Base-by-base conservation (phyloP, 1,140 invertebrate species). In the Papilio polyxenes region DNA sequence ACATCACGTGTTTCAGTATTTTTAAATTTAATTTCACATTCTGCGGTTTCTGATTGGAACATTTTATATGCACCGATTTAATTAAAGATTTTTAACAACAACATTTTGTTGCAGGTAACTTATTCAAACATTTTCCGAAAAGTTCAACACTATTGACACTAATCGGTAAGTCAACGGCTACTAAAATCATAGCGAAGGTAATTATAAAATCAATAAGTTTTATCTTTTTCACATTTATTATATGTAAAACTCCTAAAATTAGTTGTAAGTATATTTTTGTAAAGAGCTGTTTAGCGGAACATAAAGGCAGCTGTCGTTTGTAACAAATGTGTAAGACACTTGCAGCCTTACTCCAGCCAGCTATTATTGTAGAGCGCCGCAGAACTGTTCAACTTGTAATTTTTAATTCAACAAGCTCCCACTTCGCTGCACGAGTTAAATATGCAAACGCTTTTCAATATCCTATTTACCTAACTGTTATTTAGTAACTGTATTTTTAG, bases 21-120 rank as follows among this genome's bases (percentile, higher is more conserved):
- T 65, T 65, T 72, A 31, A 15, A 72, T 72, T 72, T 37, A 72
- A 72, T 37, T 72, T 72, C 31, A 72, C 65, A 72, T 40, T 40
- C 31, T 15, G 31, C 31, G 13, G 23, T 17, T 72, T 65, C 13
- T 65, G 23, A 65, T 65, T 65, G 10, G 31, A 65, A 65, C 23
- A 65, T 31, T 65, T 65, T 31, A 65, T 65, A 37, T 72, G 65
- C 4, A 65, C 10, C 23, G 62, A 65, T 31, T 72, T 72, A 37
- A 37, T 37, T 15, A 13, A 6, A 2, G 6, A 72, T 40, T 72
- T 13, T 37, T 72, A 6, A 72, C 17, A 72, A 72, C 15, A 40
- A 72, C 6, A 65, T 65, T 72, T 37, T 72, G 31, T 72, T 72
- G 23, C 65, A 72, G 65, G 65, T 72, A 72, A 13, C 17, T 56